Percentiles rank a stretch among this genome's conserved stretches.
These are phyloP conservation scores for Lasioglossum marginatum DNA, from an alignment of 2,888 invertebrate genomes.

Conservation along the genomic window DNA sequence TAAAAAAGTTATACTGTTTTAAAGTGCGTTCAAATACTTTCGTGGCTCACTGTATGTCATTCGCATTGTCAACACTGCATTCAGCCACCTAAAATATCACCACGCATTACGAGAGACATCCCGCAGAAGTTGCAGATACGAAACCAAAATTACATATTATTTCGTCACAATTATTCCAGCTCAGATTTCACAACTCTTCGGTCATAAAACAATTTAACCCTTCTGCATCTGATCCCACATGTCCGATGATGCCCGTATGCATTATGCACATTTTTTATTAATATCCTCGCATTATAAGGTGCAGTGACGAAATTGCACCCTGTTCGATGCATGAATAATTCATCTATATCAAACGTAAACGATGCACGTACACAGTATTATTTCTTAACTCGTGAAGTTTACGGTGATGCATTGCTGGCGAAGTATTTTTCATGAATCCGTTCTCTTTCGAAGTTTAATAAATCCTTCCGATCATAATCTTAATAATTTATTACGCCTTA, in stretches of 20 bases:
- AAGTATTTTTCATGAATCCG: background rate
- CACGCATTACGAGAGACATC: background rate
- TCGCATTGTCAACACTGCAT: background rate
- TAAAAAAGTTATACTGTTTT: too few relatives aligned
- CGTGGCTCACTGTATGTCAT: too few relatives aligned
- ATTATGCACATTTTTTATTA: constrained; percentile 4
- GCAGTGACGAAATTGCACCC: background rate
- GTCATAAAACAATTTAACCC: background rate
- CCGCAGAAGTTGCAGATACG: background rate
- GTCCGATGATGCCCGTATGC: background rate
- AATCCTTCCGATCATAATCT: background rate
- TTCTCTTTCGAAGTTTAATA: background rate
- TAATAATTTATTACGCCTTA: background rate
- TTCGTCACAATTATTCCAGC: background rate
- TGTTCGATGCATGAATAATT: background rate
- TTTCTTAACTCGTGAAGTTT: background rate
- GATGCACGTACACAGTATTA: background rate
- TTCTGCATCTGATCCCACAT: background rate
- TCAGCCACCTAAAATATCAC: background rate
- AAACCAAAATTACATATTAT: background rate
- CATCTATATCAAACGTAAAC: background rate
- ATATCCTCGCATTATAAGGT: background rate
- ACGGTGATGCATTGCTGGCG: background rate
- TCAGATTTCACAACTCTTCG: background rate
- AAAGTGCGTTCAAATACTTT: too few relatives aligned